These are phyloP conservation scores for Cryptus armator DNA, from an alignment of 2,888 invertebrate species.

Conservation along the genomic window DNA sequence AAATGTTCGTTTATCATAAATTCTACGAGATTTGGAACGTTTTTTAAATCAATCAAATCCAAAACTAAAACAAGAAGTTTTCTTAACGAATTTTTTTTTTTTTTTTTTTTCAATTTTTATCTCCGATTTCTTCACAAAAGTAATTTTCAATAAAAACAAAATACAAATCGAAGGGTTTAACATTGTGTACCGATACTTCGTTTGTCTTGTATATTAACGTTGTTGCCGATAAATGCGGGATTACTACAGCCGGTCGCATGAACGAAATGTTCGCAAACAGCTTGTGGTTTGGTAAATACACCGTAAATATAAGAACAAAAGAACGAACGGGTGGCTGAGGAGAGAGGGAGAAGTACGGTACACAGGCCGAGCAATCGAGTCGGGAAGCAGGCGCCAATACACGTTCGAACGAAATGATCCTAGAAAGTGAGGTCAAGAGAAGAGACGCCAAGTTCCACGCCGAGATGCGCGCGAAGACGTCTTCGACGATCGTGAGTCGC, in stretches of 20 bases:
- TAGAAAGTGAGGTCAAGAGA: constrained; percentile 80
- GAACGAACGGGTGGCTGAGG: background rate
- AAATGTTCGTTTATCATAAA: no score
- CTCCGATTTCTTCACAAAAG: no score
- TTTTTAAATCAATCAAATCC: no score
- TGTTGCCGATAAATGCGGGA: background rate
- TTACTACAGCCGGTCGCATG: background rate
- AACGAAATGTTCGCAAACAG: background rate
- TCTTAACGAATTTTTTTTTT: no score
- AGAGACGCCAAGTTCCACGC: constrained; percentile 64
- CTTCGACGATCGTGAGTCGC: constrained; percentile 65
- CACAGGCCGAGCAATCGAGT: constrained; percentile 65
- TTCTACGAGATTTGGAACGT: no score
- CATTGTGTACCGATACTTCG: background rate
- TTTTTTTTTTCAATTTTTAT: no score
- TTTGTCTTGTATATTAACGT: background rate
- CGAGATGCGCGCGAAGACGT: constrained; percentile 57
- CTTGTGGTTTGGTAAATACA: background rate
- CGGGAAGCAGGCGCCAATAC: constrained; percentile 71
- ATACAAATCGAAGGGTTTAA: no score
- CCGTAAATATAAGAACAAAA: constrained; percentile 4
- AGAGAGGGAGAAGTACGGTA: background rate
- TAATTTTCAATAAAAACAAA: no score
- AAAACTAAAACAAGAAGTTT: no score
- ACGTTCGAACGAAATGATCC: constrained; percentile 74